phyloP scores from a whole-genome alignment of 2,888 invertebrate species.

The Caprella mutica region DNA sequence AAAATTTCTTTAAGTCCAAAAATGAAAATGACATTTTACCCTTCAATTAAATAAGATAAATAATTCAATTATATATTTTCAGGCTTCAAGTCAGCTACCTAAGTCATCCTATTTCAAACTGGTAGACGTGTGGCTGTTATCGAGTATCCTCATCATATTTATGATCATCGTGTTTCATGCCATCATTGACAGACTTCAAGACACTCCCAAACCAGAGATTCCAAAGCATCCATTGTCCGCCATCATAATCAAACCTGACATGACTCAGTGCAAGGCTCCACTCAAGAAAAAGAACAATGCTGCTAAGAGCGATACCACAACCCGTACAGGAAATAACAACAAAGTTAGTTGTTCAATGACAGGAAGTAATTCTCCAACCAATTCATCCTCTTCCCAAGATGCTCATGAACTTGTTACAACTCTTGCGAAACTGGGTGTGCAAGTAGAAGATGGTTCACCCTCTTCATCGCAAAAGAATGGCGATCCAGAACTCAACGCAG shows the following conservation, averaged over 20 bases:
- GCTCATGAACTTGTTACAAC: conserved; percentile 5
- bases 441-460: not conserved
- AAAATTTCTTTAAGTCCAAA: too few species aligned
- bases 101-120: conserved; percentile 30
- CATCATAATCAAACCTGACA: conserved; percentile 9
- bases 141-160: conserved; percentile 26
- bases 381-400: not conserved
- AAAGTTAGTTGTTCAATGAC: not conserved
- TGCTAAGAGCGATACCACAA: not conserved
- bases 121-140: conserved; percentile 29
- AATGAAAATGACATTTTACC: too few species aligned
- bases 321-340: too few species aligned
- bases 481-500: not conserved
- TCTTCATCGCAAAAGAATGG: not conserved
- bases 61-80: not conserved
- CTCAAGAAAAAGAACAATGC: not conserved
- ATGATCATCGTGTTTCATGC: conserved; percentile 29
- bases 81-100: conserved; percentile 23
- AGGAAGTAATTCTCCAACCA: not conserved
- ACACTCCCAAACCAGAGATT: conserved; percentile 1
- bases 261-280: not conserved
- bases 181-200: conserved; percentile 18
- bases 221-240: conserved; percentile 9
- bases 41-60: too few species aligned
- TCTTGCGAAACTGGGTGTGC: not conserved